phyloP scores from a whole-genome alignment of 2,113 vertebrate species.

The Carassius carassius region DNA sequence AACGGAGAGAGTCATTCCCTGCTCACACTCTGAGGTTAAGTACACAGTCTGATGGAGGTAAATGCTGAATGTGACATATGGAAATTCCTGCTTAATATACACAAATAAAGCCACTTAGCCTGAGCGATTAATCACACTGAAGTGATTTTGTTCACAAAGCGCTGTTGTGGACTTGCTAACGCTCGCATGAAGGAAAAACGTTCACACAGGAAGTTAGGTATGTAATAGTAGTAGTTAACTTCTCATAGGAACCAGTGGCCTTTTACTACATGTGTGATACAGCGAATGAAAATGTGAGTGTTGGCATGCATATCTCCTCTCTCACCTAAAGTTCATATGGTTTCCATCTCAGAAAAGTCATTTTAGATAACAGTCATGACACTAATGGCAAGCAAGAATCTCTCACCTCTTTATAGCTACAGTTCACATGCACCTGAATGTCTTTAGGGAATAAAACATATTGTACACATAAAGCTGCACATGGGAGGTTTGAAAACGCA shows the following conservation, averaged over 20 bases:
- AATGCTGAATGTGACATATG: conserved; percentile 58
- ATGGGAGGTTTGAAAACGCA: background rate
- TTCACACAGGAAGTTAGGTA: background rate
- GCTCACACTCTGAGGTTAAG: conserved; percentile 56
- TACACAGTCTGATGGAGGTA: conserved; percentile 53
- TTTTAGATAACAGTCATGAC: conserved; percentile 63
- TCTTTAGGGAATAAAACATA: background rate
- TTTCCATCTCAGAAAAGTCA: conserved; percentile 64
- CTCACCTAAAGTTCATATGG: conserved; percentile 63
- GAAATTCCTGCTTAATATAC: conserved; percentile 59
- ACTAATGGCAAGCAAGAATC: conserved; percentile 57
- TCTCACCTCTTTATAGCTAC: conserved; percentile 51
- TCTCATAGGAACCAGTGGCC: conserved; percentile 13
- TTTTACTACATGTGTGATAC: background rate
- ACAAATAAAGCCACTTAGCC: conserved; percentile 35
- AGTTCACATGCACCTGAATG: conserved; percentile 49
- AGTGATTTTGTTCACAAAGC: conserved; percentile 48
- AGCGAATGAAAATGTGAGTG: conserved; percentile 35
- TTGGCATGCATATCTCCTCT: background rate
- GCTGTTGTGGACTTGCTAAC: conserved; percentile 10
- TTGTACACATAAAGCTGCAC: background rate
- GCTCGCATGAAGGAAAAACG: conserved; percentile 11
- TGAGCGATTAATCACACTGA: conserved; percentile 41
- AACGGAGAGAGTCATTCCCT: conserved; percentile 21
- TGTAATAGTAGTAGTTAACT: conserved; percentile 38